These are phyloP conservation scores for Cerastoderma edule DNA, from an alignment of 2,888 invertebrate genomes.

Conservation along the genomic window DNA sequence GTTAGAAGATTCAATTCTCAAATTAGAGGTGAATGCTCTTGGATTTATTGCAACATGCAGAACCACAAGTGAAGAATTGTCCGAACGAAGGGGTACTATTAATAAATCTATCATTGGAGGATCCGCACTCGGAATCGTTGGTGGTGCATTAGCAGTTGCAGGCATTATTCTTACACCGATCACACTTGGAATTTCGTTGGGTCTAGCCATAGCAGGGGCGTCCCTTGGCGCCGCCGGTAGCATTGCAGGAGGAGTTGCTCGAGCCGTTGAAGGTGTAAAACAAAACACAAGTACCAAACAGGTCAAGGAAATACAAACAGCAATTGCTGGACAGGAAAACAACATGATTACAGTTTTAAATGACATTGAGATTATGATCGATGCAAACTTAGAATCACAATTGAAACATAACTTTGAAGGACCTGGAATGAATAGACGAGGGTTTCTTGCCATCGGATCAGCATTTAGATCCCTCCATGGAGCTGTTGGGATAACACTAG, in stretches of 20 bases:
- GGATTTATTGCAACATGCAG: slow-evolving; percentile 1
- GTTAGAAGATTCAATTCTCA: neutral
- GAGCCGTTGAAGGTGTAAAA: slow-evolving; percentile 29
- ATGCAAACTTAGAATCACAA: neutral
- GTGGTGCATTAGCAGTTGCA: slow-evolving; percentile 31
- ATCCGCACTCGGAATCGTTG: slow-evolving; percentile 28
- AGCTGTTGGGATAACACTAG: neutral
- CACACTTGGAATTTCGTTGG: slow-evolving; percentile 33
- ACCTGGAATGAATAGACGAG: slow-evolving; percentile 9
- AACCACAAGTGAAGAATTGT: neutral
- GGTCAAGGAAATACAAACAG: slow-evolving; percentile 23
- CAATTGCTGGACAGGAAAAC: slow-evolving; percentile 20
- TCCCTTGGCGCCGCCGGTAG: slow-evolving; percentile 24
- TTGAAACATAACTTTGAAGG: neutral
- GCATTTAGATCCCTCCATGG: slow-evolving; percentile 22
- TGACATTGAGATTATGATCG: neutral
- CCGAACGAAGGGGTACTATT: slow-evolving; percentile 12
- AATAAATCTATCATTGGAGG: slow-evolving; percentile 25
- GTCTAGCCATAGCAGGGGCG: slow-evolving; percentile 32
- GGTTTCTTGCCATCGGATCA: slow-evolving; percentile 29
- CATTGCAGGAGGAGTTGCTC: slow-evolving; percentile 16
- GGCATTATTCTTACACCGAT: slow-evolving; percentile 31
- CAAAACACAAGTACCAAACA: slow-evolving; percentile 22
- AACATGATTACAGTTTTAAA: neutral
- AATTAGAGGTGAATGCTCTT: neutral